phyloP scores from a whole-genome alignment of 2,797 vertebrate genomes.

The Rhinophrynus dorsalis region DNA sequence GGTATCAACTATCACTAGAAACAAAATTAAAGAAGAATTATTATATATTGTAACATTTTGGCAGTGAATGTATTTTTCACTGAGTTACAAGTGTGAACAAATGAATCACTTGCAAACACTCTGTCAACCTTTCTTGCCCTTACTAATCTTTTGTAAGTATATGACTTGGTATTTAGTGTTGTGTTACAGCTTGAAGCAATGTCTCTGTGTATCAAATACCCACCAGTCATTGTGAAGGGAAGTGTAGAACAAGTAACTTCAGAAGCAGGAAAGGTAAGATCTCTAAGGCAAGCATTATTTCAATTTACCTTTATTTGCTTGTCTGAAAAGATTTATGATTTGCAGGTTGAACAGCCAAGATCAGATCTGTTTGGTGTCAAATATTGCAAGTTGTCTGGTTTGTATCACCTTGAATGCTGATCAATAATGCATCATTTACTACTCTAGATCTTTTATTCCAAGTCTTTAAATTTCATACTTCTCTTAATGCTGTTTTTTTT shows the following conservation, averaged over 20 bases:
- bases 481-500: constrained; percentile 29
- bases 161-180: not conserved
- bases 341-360: constrained; percentile 40
- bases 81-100: constrained; percentile 53
- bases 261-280: constrained; percentile 47
- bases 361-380: constrained; percentile 22
- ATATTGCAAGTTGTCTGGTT: constrained; percentile 34
- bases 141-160: constrained; percentile 24
- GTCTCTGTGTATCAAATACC: constrained; percentile 56
- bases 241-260: constrained; percentile 63
- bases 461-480: constrained; percentile 35
- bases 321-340: constrained; percentile 51
- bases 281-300: constrained; percentile 49
- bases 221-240: constrained; percentile 54
- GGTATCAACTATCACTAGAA: constrained; percentile 49
- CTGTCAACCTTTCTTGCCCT: constrained; percentile 57
- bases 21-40: constrained; percentile 55
- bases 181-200: constrained; percentile 56
- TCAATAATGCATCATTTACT: constrained; percentile 50
- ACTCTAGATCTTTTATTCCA: not conserved
- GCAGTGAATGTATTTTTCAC: constrained; percentile 35
- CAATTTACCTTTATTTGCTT: constrained; percentile 43
- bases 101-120: constrained; percentile 56
- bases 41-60: constrained; percentile 52
- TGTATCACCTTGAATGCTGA: constrained; percentile 46